Evolutionary conservation across 1,140 invertebrate species (phyloP).

Genomic region (Trigoniulus corallinus): DNA sequence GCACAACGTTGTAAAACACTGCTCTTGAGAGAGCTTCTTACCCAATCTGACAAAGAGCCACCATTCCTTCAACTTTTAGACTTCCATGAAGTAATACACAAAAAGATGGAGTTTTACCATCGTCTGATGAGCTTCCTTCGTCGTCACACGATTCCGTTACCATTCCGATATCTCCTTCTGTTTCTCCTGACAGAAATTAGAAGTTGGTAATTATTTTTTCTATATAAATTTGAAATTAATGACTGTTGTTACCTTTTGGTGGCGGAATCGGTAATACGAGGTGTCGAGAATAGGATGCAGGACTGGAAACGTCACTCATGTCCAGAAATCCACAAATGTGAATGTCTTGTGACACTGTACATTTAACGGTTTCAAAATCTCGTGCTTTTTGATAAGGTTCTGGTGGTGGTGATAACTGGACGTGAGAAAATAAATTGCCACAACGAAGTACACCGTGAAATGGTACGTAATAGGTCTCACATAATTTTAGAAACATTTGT

Average conservation of each 20-base stretch:
- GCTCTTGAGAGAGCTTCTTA: too few species aligned
- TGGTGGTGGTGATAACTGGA: constrained; percentile 59
- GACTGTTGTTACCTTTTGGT: constrained; percentile 29
- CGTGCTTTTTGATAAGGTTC: constrained; percentile 41
- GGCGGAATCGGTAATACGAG: constrained; percentile 54
- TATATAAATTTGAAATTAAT: constrained; percentile 3
- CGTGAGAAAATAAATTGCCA: constrained; percentile 52
- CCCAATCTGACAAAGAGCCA: constrained; percentile 32
- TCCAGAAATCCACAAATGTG: constrained; percentile 67
- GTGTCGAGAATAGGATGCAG: constrained; percentile 79
- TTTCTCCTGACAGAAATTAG: neutral
- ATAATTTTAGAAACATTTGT: constrained; percentile 49
- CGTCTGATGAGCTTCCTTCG: constrained; percentile 30
- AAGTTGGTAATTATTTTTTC: neutral
- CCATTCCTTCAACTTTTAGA: constrained; percentile 48
- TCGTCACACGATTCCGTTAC: constrained; percentile 23
- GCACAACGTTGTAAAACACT: too few species aligned
- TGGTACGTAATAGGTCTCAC: constrained; percentile 57
- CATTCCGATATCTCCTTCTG: constrained; percentile 21
- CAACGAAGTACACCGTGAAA: constrained; percentile 57
- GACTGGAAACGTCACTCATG: constrained; percentile 73
- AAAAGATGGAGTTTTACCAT: constrained; percentile 70
- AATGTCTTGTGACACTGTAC: constrained; percentile 44
- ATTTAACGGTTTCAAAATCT: constrained; percentile 43
- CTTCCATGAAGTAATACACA: constrained; percentile 88